A percentile compares a stretch with the other conserved stretches of the same genome.
phyloP scores from a whole-genome alignment of 2,888 invertebrate species.

The Dilophus febrilis region DNA sequence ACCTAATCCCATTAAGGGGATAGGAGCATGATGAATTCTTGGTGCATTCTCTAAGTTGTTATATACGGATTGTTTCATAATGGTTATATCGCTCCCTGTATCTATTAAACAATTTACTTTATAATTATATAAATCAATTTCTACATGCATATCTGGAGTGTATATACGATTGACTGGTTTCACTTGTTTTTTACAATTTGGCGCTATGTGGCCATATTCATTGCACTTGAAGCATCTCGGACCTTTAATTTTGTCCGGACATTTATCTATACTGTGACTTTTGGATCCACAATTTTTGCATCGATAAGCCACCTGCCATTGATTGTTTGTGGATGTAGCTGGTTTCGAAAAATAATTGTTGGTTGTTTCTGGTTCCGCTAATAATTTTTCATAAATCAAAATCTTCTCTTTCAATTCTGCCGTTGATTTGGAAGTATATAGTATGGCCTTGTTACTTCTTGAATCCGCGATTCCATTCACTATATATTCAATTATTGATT shows the following conservation, averaged over 20 bases:
- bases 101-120: too few species aligned
- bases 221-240: slow-evolving; percentile 6
- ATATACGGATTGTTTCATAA: too few species aligned
- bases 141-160: too few species aligned
- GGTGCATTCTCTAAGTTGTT: too few species aligned
- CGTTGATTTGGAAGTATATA: neutral
- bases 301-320: too few species aligned
- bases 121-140: too few species aligned
- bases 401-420: neutral
- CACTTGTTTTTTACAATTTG: slow-evolving; percentile 4
- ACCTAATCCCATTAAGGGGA: too few species aligned
- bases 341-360: neutral
- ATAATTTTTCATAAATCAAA: neutral
- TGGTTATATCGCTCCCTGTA: too few species aligned
- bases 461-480: slow-evolving; percentile 5
- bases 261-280: slow-evolving; percentile 3
- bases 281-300: slow-evolving; percentile 7
- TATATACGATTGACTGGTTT: too few species aligned
- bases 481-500: slow-evolving; percentile 7
- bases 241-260: slow-evolving; percentile 6
- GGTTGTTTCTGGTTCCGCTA: too few species aligned
- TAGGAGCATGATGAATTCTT: too few species aligned
- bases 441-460: slow-evolving; percentile 6
- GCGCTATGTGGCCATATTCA: slow-evolving; percentile 7
- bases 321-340: too few species aligned